phyloP scores from a whole-genome alignment of 2,113 vertebrate species.

The Galeopterus variegatus region DNA sequence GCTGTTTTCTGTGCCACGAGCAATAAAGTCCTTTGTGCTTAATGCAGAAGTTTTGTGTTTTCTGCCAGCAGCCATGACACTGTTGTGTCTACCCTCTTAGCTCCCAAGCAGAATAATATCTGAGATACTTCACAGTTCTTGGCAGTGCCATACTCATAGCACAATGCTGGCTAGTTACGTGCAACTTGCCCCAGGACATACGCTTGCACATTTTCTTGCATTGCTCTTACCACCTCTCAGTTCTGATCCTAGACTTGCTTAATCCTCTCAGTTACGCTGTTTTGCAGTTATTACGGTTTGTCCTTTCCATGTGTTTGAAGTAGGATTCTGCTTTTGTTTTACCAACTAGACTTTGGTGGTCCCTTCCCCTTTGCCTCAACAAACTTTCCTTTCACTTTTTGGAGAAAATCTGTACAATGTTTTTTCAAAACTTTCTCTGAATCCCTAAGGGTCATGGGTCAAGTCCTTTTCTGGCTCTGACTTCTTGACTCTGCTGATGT shows the following conservation, averaged over 20 bases:
- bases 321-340: not conserved
- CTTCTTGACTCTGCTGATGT: not conserved
- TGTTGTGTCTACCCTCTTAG: not conserved
- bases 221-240: not conserved
- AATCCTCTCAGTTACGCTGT: not conserved
- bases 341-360: not conserved
- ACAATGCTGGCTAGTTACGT: not conserved
- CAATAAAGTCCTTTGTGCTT: not conserved
- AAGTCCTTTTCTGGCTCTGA: not conserved
- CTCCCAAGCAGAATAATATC: not conserved
- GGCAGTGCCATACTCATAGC: fast-evolving
- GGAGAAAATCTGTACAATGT: slow-evolving; percentile 11
- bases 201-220: not conserved
- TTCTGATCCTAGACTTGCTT: not conserved
- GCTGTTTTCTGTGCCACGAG: not conserved
- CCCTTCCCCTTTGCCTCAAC: not conserved
- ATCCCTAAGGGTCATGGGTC: not conserved
- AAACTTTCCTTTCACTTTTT: not conserved
- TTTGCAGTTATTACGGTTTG: not conserved
- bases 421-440: not conserved
- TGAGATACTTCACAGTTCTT: not conserved
- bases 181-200: not conserved
- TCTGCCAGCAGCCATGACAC: not conserved
- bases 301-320: not conserved
- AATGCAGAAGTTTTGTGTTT: not conserved